phyloP scores from a whole-genome alignment of 2,113 vertebrate genomes.

The Apus apus region DNA sequence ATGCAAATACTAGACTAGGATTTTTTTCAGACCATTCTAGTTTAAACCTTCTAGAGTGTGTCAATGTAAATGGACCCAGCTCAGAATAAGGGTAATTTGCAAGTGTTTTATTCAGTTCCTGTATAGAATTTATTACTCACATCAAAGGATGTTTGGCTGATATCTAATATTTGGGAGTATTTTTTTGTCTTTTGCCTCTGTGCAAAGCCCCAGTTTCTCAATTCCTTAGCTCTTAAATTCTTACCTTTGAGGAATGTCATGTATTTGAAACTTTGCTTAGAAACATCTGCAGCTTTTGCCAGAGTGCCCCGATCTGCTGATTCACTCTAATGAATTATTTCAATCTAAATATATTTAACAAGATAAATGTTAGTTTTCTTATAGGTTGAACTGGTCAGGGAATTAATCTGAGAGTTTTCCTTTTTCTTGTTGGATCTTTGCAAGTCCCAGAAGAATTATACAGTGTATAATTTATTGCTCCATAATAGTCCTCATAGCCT shows the following conservation, averaged over 20 bases:
- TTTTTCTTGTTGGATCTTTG: not conserved
- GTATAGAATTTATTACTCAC: not conserved
- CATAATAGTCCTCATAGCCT: accelerated
- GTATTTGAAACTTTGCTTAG: not conserved
- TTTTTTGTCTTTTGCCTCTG: not conserved
- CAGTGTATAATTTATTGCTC: not conserved
- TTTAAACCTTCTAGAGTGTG: not conserved
- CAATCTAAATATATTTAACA: not conserved
- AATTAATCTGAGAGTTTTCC: not conserved
- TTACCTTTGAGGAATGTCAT: not conserved
- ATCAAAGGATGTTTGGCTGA: not conserved
- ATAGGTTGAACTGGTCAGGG: not conserved
- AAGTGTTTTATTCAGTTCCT: not conserved
- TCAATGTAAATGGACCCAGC: not conserved
- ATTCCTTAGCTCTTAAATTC: not conserved
- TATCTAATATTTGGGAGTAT: no score
- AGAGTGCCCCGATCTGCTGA: not conserved
- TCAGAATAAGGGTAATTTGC: not conserved
- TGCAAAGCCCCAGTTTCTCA: not conserved
- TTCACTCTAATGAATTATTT: not conserved
- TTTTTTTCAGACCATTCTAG: not conserved
- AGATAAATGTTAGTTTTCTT: not conserved
- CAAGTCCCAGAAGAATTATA: not conserved
- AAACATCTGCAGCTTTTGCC: not conserved
- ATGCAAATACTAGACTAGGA: not conserved